Percentiles rank a stretch among this genome's conserved stretches.
phyloP scores from a whole-genome alignment of 2,113 vertebrate genomes.

The Anthoscopus minutus region DNA sequence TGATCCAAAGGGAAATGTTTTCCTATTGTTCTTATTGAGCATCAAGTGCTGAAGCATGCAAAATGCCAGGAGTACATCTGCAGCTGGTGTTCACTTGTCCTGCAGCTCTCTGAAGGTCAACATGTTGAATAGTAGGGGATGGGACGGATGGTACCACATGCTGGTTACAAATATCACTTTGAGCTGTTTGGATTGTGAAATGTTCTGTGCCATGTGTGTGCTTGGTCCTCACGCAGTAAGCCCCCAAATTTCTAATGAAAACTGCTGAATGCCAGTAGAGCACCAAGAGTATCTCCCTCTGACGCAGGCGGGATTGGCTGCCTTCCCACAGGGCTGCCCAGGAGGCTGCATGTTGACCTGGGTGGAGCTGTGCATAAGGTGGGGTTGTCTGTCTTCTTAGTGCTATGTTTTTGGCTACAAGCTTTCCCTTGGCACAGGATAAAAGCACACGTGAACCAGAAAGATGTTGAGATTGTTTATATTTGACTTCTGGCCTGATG shows the following conservation, averaged over 20 bases:
- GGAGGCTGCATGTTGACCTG: background rate
- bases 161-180: background rate
- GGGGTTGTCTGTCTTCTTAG: background rate
- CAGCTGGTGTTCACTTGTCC: background rate
- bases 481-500: background rate
- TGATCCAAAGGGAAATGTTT: background rate
- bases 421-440: background rate
- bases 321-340: background rate
- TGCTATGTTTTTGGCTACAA: background rate
- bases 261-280: background rate
- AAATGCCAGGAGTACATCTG: background rate
- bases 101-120: background rate
- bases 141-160: background rate
- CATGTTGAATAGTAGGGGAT: background rate
- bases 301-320: background rate
- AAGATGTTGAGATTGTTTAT: slow-evolving; percentile 16
- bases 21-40: background rate
- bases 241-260: background rate
- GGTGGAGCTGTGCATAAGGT: background rate
- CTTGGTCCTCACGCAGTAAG: background rate
- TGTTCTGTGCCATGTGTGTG: background rate
- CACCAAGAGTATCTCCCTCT: background rate
- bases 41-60: background rate
- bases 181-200: background rate
- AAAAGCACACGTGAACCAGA: background rate